Conservation (phyloP, 2,113 vertebrate species). For the Lynx canadensis region DNA sequence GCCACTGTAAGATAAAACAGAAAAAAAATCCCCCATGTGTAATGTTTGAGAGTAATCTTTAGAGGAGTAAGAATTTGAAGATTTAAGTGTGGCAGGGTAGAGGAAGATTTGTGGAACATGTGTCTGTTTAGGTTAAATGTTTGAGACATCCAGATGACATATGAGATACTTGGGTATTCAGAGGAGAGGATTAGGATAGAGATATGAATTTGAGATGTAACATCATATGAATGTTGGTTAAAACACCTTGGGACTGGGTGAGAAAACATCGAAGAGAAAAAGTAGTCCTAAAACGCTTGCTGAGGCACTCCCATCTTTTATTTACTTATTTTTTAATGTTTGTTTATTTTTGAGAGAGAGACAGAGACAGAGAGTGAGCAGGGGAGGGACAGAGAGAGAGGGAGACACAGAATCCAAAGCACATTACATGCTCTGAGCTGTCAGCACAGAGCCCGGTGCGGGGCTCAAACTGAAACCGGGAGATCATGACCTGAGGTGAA, state of each 20-base stretch:
- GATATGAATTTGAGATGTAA: conserved; percentile 14
- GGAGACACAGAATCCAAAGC: too few relatives aligned
- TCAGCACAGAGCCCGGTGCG: too few relatives aligned
- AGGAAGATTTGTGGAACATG: neutral
- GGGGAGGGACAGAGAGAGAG: too few relatives aligned
- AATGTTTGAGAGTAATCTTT: neutral
- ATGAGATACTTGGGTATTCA: neutral
- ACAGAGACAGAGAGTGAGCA: too few relatives aligned
- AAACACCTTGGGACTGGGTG: neutral
- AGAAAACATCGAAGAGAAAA: neutral
- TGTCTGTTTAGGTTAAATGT: conserved; percentile 6
- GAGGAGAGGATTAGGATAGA: neutral
- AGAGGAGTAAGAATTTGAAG: neutral
- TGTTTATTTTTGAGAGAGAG: too few relatives aligned
- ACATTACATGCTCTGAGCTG: too few relatives aligned
- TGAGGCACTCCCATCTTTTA: neutral
- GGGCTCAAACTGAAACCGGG: too few relatives aligned
- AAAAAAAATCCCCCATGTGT: neutral
- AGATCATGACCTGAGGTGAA: too few relatives aligned
- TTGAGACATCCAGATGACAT: neutral
- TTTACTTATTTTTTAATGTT: too few relatives aligned
- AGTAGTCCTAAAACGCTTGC: neutral
- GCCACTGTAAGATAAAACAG: neutral
- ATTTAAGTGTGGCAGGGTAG: neutral
- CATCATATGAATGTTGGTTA: neutral